Conservation (phyloP, 2,113 vertebrate genomes). For the Urocolius indicus region DNA sequence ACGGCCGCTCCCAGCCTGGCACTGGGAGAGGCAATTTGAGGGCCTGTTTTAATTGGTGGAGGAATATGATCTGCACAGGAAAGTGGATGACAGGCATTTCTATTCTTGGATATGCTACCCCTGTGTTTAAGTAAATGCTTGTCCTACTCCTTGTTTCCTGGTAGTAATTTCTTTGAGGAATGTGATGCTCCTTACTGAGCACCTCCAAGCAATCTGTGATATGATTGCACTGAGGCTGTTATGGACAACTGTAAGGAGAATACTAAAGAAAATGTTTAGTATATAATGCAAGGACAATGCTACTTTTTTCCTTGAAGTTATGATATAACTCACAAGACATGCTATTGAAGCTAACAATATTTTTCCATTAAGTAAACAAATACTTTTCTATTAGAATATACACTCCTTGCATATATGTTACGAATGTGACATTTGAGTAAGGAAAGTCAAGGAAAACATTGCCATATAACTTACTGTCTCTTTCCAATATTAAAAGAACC, state of each 20-base stretch:
- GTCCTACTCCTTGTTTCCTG: not conserved
- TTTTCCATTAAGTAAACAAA: too few species aligned
- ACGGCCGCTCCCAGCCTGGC: fast-evolving
- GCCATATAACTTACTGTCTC: not conserved
- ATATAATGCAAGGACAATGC: not conserved
- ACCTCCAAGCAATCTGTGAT: not conserved
- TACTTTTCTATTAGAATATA: not conserved
- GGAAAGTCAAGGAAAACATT: not conserved
- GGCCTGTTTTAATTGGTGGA: not conserved
- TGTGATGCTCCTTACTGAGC: not conserved
- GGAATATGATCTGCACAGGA: not conserved
- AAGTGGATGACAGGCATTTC: not conserved
- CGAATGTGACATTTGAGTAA: not conserved
- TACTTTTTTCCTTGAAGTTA: not conserved
- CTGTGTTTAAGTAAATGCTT: not conserved
- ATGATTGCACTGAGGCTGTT: not conserved
- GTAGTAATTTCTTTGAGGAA: not conserved
- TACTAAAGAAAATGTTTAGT: not conserved
- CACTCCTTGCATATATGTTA: not conserved
- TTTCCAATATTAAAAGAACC: not conserved
- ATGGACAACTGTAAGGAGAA: not conserved
- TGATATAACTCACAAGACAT: not conserved
- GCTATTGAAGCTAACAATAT: not conserved
- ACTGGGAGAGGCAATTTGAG: not conserved
- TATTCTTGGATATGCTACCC: not conserved